Percentiles rank a stretch among this genome's conserved stretches.
phyloP scores from a whole-genome alignment of 2,888 invertebrate genomes.

The Balanococcus diminutus region DNA sequence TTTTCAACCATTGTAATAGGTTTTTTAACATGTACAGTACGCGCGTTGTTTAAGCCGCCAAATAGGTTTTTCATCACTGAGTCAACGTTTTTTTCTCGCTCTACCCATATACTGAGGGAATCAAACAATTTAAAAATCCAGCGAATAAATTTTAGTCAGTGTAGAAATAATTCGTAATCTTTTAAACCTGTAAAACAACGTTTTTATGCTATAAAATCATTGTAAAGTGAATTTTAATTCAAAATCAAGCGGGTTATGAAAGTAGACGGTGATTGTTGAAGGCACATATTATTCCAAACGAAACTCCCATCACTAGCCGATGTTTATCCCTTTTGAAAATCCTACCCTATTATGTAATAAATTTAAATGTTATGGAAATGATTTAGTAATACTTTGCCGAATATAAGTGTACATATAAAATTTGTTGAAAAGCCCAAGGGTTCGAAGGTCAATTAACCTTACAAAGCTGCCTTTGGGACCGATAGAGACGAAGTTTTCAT shows the following conservation, averaged over 20 bases:
- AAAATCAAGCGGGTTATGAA: neutral
- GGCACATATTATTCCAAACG: neutral
- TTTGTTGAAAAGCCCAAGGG: neutral
- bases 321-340: neutral
- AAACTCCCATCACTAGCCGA: no score
- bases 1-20: no score
- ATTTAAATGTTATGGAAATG: slow-evolving; percentile 1
- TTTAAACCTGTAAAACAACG: no score
- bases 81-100: no score
- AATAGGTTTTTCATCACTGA: no score
- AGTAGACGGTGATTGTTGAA: neutral
- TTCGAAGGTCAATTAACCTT: neutral
- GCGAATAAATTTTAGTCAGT: no score
- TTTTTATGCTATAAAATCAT: neutral
- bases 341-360: neutral
- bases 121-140: no score
- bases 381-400: neutral
- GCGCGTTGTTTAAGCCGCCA: no score
- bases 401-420: neutral
- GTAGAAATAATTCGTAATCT: no score
- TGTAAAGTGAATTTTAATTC: neutral
- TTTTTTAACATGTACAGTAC: no score
- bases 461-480: neutral
- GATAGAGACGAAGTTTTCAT: neutral
- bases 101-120: no score